Evolutionary conservation across 2,888 invertebrate species (phyloP).

Genomic region (Pristionchus exspectatus): DNA sequence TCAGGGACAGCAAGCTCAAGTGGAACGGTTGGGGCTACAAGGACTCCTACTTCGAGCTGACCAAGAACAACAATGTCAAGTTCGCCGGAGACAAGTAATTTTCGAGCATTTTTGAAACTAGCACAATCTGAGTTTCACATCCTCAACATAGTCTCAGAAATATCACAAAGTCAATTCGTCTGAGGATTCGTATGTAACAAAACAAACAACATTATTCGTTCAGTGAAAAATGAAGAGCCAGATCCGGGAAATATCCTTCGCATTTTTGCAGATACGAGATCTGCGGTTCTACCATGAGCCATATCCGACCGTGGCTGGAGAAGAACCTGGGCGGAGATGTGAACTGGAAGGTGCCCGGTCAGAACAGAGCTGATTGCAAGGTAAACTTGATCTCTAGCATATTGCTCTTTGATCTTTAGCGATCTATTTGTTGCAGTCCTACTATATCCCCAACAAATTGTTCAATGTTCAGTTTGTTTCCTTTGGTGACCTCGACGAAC

Average conservation of each 20-base stretch:
- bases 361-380: slow-evolving; percentile 56
- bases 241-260: neutral
- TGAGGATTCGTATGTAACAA: no score
- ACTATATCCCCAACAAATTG: no score
- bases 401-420: slow-evolving; percentile 16
- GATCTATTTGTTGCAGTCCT: neutral
- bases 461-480: no score
- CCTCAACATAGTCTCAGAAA: no score
- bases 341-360: slow-evolving; percentile 68
- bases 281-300: slow-evolving; percentile 84
- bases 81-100: slow-evolving; percentile 91
- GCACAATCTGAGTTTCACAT: neutral
- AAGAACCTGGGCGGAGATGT: slow-evolving; percentile 85
- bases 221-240: neutral
- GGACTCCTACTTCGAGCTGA: slow-evolving; percentile 89
- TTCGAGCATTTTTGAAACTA: neutral
- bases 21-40: slow-evolving; percentile 99
- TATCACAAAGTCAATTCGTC: no score
- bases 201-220: neutral
- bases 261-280: slow-evolving; percentile 79
- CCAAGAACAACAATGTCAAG: slow-evolving; percentile 83
- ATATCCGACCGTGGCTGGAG: slow-evolving; percentile 88
- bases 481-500: no score
- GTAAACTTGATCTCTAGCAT: neutral
- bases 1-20: slow-evolving; percentile 84